Conservation (phyloP, 2,888 invertebrate species). For the Thymelicus lineola region DNA sequence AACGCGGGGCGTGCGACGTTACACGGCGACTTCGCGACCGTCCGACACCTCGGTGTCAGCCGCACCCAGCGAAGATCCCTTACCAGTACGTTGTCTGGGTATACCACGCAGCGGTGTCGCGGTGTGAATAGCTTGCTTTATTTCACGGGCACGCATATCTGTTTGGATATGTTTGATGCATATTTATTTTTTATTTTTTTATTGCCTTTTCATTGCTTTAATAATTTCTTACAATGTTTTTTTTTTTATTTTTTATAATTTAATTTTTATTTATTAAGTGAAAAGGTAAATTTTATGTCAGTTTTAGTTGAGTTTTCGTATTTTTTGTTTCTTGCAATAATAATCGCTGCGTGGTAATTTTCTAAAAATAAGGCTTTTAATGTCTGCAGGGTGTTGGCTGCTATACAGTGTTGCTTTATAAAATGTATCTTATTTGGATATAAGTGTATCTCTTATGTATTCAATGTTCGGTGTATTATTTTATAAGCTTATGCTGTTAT, state of each 20-base stretch:
- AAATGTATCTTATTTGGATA: slow-evolving; percentile 47
- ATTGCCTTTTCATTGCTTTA: neutral
- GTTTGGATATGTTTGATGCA: slow-evolving; percentile 11
- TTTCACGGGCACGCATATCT: slow-evolving; percentile 29
- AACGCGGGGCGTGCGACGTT: slow-evolving; percentile 70
- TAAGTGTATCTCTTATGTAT: slow-evolving; percentile 34
- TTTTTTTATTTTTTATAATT: neutral
- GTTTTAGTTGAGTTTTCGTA: too few species aligned
- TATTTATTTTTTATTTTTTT: slow-evolving; percentile 33
- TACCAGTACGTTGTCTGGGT: slow-evolving; percentile 77
- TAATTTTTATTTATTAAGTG: neutral
- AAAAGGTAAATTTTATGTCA: neutral
- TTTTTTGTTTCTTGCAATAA: slow-evolving; percentile 32
- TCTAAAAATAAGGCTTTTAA: slow-evolving; percentile 75
- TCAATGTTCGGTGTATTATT: slow-evolving; percentile 53
- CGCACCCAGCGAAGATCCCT: slow-evolving; percentile 79
- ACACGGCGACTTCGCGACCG: slow-evolving; percentile 78
- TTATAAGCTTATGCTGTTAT: slow-evolving; percentile 72
- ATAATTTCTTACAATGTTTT: slow-evolving; percentile 40
- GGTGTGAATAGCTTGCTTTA: slow-evolving; percentile 48
- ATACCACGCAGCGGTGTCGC: slow-evolving; percentile 75
- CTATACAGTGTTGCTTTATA: slow-evolving; percentile 58
- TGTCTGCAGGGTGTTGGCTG: slow-evolving; percentile 85
- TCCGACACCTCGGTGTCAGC: slow-evolving; percentile 81
- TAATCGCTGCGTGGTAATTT: slow-evolving; percentile 76